Evolutionary conservation across 2,888 invertebrate genomes (phyloP), one percentile per base, ranked within the genome.

Genomic region (Selenia dentaria): DNA sequence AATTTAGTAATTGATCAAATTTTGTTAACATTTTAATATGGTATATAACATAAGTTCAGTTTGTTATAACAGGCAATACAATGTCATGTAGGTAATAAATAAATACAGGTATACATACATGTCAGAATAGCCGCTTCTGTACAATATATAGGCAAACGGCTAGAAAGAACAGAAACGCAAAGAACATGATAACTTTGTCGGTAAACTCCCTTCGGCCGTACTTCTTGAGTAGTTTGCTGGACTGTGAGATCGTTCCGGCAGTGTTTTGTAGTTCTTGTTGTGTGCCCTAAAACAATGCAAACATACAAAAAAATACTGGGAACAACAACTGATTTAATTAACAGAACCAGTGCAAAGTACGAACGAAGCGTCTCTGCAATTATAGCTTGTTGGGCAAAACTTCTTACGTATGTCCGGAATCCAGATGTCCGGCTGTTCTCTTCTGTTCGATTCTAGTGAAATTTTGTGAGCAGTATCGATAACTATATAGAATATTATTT

Each of bases 191-290:
- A 44, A 98, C 93, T 92, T 98, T 98, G 76, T 99, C 99, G 0
- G 99, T 99, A 56, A 97, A 95, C 87, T 99, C 99, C 24, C 99
- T 92, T 39, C 98, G 91, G 2, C 97, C 97, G 74, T 98, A 99
- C 85, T 99, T 99, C 42, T 97, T 97, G 29, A 99, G 86, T 5
- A 99, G 90, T 79, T 97, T 98, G 57, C 96, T 95, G 0, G 98
- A 97, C 71, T 97, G 97, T 14, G 95, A 92, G 61, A 98, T 97
- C 13, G 95, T 94, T 52, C 96, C 95, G 1, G 96, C 96, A 53
- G 98, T 98, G 58, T 94, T 94, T 63, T 95, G 94, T 24, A 98
- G 87, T 78, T 98, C 98, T 54, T 95, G 94, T 64, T 94, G 93
- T 2, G 96, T 97, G 1, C 94, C 94, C 83, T 93, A 81, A 4